These are phyloP conservation scores for Ivindomyrus marchei DNA, from an alignment of 2,113 vertebrate species.

Conservation along the genomic window DNA sequence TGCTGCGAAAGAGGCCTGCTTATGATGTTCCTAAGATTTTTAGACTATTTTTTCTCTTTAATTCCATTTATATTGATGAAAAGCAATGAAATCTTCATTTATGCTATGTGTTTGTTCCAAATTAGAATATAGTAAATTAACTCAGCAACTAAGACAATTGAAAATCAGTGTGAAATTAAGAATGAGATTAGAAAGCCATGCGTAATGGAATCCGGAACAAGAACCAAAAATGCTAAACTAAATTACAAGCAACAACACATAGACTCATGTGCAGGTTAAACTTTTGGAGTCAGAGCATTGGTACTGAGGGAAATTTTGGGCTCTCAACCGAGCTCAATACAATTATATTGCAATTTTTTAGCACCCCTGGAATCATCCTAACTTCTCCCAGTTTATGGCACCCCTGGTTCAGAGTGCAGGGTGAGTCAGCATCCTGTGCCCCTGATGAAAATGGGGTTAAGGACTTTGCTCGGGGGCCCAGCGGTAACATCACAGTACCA, in stretches of 20 bases:
- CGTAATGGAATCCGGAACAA: background rate
- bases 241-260: background rate
- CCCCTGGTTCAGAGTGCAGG: background rate
- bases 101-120: background rate
- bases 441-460: background rate
- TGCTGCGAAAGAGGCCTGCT: background rate
- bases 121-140: background rate
- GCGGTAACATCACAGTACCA: too few relatives aligned
- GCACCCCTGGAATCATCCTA: background rate
- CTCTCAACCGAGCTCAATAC: background rate
- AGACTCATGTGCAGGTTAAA: background rate
- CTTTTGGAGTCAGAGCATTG: background rate
- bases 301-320: background rate
- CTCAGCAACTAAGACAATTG: background rate
- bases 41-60: background rate
- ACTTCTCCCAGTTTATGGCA: background rate
- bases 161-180: background rate
- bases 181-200: background rate
- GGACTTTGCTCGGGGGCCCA: background rate
- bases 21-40: background rate
- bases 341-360: background rate
- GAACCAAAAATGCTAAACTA: background rate
- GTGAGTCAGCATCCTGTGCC: background rate
- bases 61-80: conserved; percentile 3
- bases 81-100: background rate